phyloP scores from a whole-genome alignment of 2,888 invertebrate species.

The Electrophaes corylata region DNA sequence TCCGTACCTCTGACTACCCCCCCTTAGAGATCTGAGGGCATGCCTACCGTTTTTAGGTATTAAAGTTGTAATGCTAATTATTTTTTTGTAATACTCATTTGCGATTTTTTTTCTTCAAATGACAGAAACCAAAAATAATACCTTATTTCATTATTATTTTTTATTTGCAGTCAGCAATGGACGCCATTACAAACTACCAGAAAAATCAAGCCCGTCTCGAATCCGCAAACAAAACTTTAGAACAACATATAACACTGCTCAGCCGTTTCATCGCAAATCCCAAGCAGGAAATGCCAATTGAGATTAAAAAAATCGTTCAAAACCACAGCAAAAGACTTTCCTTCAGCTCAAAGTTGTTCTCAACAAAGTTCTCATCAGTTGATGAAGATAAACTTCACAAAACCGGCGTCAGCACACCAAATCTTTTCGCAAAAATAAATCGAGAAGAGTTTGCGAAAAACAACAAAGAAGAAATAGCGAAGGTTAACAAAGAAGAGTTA shows the following conservation, averaged over 20 bases:
- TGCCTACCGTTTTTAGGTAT: no score
- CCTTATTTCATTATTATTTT: not conserved
- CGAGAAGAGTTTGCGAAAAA: conserved; percentile 35
- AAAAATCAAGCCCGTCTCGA: conserved; percentile 87
- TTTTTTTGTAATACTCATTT: no score
- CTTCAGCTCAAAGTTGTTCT: conserved; percentile 76
- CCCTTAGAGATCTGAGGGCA: no score
- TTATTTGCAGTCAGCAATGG: conserved; percentile 85
- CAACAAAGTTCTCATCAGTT: conserved; percentile 60
- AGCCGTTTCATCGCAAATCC: conserved; percentile 90
- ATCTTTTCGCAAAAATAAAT: conserved; percentile 69
- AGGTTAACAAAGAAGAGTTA: not conserved
- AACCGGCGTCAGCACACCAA: conserved; percentile 71
- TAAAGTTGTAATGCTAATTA: no score
- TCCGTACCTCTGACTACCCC: no score
- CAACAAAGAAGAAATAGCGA: conserved; percentile 9
- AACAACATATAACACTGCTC: conserved; percentile 89
- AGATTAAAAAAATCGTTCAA: conserved; percentile 89
- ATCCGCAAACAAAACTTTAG: conserved; percentile 88
- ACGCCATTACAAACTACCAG: conserved; percentile 86
- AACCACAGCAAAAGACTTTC: conserved; percentile 77
- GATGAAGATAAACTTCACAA: conserved; percentile 70
- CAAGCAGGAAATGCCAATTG: conserved; percentile 88
- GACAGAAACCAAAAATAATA: not conserved
- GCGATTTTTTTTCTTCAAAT: no score